phyloP scores from a whole-genome alignment of 2,797 vertebrate genomes.

The Kryptopterus vitreolus region DNA sequence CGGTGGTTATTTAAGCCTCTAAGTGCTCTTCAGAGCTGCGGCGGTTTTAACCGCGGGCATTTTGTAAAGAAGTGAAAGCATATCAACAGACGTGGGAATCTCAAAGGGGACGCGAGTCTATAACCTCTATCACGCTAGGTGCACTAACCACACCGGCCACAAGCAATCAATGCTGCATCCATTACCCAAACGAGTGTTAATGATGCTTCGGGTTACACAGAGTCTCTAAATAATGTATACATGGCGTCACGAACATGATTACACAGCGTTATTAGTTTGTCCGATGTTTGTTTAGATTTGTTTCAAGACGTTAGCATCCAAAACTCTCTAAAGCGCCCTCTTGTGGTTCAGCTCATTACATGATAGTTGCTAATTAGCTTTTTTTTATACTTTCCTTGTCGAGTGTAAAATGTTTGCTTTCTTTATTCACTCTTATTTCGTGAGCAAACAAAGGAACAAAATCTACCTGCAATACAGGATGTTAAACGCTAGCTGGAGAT shows the following conservation, averaged over 20 bases:
- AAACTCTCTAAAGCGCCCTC: no score
- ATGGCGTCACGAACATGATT: background rate
- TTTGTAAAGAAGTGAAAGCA: conserved; percentile 18
- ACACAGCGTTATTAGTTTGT: background rate
- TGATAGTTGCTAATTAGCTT: background rate
- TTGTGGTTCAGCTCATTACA: no score
- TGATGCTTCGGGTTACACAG: conserved; percentile 53
- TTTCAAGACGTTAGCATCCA: background rate
- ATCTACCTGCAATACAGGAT: no score
- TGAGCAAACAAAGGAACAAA: no score
- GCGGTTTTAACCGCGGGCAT: conserved; percentile 14
- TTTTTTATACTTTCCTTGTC: background rate
- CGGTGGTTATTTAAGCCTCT: conserved; percentile 22
- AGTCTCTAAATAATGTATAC: conserved; percentile 45
- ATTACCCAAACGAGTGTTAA: conserved; percentile 58
- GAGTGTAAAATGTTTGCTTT: background rate
- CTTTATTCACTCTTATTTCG: background rate
- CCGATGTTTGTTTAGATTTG: background rate
- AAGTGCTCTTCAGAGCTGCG: conserved; percentile 20
- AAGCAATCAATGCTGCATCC: conserved; percentile 44
- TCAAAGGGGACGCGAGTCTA: conserved; percentile 26
- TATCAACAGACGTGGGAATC: conserved; percentile 6
- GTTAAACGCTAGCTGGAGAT: background rate
- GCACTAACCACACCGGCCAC: conserved; percentile 18
- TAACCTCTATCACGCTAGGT: conserved; percentile 19